A percentile compares a stretch with the other conserved stretches of the same genome.
These are phyloP conservation scores for Euplexia lucipara DNA, from an alignment of 2,888 invertebrate species.

Conservation along the genomic window DNA sequence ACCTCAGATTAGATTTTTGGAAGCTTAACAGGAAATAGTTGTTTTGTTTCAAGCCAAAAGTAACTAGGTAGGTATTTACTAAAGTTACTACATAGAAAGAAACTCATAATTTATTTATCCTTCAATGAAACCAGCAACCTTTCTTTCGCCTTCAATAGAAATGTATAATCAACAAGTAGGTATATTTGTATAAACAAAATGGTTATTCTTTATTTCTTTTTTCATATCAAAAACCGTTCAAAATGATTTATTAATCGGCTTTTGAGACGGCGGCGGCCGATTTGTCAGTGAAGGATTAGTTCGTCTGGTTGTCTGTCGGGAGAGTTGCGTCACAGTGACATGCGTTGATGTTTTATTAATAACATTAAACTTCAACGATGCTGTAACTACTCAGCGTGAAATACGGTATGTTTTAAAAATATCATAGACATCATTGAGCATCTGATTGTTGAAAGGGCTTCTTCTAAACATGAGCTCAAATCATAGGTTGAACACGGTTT, in stretches of 20 bases:
- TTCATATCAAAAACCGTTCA: constrained; percentile 40
- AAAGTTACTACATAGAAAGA: background rate
- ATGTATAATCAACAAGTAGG: constrained; percentile 28
- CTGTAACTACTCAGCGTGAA: constrained; percentile 3
- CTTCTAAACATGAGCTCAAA: no score
- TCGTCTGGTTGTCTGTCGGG: constrained; percentile 64
- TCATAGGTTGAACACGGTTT: no score
- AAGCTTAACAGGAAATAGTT: no score
- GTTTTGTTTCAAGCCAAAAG: background rate
- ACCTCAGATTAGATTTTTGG: no score
- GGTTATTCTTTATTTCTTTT: constrained; percentile 32
- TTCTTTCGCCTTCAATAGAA: constrained; percentile 7
- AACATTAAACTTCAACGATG: constrained; percentile 50
- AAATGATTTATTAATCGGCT: constrained; percentile 79
- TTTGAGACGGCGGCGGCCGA: constrained; percentile 65
- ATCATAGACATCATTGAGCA: no score
- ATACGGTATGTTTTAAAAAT: constrained; percentile 3
- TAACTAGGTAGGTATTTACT: no score
- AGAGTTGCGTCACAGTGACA: constrained; percentile 69
- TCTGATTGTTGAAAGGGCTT: no score
- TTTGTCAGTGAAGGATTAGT: constrained; percentile 77
- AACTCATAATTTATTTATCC: background rate
- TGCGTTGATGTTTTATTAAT: constrained; percentile 64
- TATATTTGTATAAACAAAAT: constrained; percentile 41
- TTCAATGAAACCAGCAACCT: background rate